Base-by-base conservation (phyloP, 1,140 invertebrate genomes). In the Cydia pomonella region DNA sequence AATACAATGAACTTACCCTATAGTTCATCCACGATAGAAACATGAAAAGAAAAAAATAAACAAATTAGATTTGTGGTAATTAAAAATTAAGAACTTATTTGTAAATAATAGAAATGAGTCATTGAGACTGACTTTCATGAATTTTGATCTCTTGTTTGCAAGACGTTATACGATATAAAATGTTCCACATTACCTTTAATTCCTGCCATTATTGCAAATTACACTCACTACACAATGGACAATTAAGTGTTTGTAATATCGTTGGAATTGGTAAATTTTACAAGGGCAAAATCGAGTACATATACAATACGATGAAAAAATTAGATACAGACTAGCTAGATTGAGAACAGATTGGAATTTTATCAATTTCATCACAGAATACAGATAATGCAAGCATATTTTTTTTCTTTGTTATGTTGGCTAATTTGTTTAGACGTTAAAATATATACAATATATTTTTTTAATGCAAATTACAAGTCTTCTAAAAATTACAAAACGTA, bases 101-200 rank as follows among this genome's bases (percentile, higher is more conserved):
- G 82, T 87, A 86, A 88, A 85, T 86, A 87, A 80, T 18, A 75
- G 72, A 50, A 23, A 82, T 89, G 86, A 89, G 76, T 88, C 84
- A 90, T 84, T 44, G 16, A 72, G 59, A 29, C 47, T 74, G 44
- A 72, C 72, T 50, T 73, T 59, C 74, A 38, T 69, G 29, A 33
- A 33, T 29, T 66, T n/a, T 33, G 7, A 50, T 59, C 53, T 23
- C 12, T 23, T 27, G 69, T 47, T 72, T 38, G 66, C 18, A 38
- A 72, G 33, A 72, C 33, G 13, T 63, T 73, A 38, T 27, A 33
- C 3, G 21, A 25, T 9, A 53, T 18, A 50, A 23, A 59, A 59
- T 59, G 16, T 9, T 0, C 10, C 13, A 27, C 6, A 62, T 27
- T 73, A 73, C 73, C 73, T 73, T 73, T 73, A 63, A 73, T 25